Base-by-base conservation (phyloP, 2,113 vertebrate species). In the Chionomys nivalis region DNA sequence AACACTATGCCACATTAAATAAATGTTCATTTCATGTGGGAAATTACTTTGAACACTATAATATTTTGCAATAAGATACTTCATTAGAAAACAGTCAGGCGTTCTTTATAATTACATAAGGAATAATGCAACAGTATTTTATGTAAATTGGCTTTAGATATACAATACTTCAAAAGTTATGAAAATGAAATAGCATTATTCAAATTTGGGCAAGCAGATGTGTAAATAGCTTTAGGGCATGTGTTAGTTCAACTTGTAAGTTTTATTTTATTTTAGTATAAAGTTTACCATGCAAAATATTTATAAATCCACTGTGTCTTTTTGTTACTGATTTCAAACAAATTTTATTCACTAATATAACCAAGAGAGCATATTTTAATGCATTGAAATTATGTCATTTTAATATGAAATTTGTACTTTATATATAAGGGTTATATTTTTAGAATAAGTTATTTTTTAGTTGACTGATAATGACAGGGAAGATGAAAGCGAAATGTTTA, bases 151-250 rank as follows among this genome's bases (percentile, higher is more conserved):
- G 0, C 5, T 82, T 92, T 92, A 31, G 1, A 75, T 17, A 68
- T 63, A 14, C 58, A 6, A 77, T 7, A 75, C 85, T 90, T 7
- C 31, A 63, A 92, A 92, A 86, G 55, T 90, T 97, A 42, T 33
- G 87, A 77, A 96, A 97, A 77, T 4, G 42, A 96, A 94, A 90
- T 0, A 93, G 47, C 75, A 94, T 55, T 79, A 55, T 72, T 93
- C 5, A 94, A n/a, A 91, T 28, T 0, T 94, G 97, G 68, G 28
- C 42, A 94, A 94, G 23, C 13, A 92, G 78, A 13, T 6, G 72
- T 39, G 68, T 96, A 13, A 52, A 94, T 91, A 93, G 61, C 33
- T 26, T 92, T 75, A 61, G 82, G 85, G 33, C 2, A 89, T 70
- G 9, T 36, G 39, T 85, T 88, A 61, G 73, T 88, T 95, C 3